Evolutionary conservation across 2,888 invertebrate genomes (phyloP).

Genomic region (Caradrina kadenii): DNA sequence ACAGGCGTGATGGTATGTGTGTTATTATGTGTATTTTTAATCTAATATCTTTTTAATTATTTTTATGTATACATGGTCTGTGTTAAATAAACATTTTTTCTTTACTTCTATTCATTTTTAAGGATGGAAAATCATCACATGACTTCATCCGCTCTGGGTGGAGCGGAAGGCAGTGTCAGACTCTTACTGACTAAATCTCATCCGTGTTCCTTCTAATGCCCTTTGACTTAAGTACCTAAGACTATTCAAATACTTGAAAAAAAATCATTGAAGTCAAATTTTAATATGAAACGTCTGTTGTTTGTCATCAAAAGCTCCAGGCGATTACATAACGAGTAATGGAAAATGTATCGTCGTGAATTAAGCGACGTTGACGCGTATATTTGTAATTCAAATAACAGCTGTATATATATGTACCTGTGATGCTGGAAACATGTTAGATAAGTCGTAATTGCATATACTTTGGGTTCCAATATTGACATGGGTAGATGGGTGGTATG

Average conservation of each 20-base stretch:
- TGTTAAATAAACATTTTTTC: no score
- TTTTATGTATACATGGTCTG: no score
- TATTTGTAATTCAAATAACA: conserved; percentile 39
- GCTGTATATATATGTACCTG: conserved; percentile 2
- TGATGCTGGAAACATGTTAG: conserved; percentile 11
- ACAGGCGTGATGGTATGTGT: no score
- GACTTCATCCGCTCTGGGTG: no score
- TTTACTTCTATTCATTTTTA: no score
- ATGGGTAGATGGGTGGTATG: neutral
- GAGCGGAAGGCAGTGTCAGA: no score
- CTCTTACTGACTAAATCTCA: no score
- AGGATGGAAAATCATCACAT: no score
- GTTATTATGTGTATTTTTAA: no score
- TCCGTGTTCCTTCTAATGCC: no score
- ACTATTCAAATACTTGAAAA: no score
- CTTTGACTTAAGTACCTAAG: neutral
- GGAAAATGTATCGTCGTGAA: conserved; percentile 32
- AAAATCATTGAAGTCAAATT: conserved; percentile 13
- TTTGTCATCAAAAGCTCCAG: conserved; percentile 27
- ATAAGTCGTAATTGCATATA: conserved; percentile 19
- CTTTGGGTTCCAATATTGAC: conserved; percentile 26
- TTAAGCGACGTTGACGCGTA: neutral
- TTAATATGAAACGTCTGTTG: conserved; percentile 3
- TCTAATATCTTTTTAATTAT: no score
- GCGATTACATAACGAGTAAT: conserved; percentile 38